Evolutionary conservation across 2,888 invertebrate genomes (phyloP), one percentile per base, ranked within the genome.

Genomic region (Corbicula japonica): DNA sequence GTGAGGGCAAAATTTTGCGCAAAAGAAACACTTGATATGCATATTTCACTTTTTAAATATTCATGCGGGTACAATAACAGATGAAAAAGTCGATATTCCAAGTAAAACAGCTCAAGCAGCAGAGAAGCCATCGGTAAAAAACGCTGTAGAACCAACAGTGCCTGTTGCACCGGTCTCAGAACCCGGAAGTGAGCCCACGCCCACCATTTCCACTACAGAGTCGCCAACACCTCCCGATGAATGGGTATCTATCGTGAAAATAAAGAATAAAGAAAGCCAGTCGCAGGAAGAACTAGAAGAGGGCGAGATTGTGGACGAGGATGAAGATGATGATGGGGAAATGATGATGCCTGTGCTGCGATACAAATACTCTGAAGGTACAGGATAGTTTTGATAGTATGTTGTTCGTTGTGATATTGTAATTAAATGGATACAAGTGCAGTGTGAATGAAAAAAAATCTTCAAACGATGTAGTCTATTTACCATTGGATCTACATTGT

Each of bases 351-450:
- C n/a, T n/a, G 76, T 76, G 72, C 74, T 86, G 18, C 85, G 84
- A 80, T 90, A 89, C 72, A 86, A 80, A 60, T 90, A 89, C 60
- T 84, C 86, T 46, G 88, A 89, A 86, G 89, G 90, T 90, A 81
- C 18, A n/a, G 12, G 12, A 18, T 18, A 10, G 10, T 18, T 48
- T 48, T n/a, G 6, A n/a, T 48, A 48, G 12, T 21, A 8, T 12
- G 8, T 12, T 12, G 41, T 15, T 38, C 8, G 10, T 38, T 8
- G 15, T 15, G 15, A 8, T 38, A 8, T 12, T 12, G 15, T 38
- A 38, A 38, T 12, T 38, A 38, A 8, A 38, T 12, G 15, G 15
- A 12, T 12, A 38, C 15, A 12, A 41, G 15, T 41, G 41, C 41
- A 41, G 8, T 41, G 15, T 41, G 10, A 41, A 12, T 8, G 15